These are phyloP conservation scores for Ochlodes sylvanus DNA, from an alignment of 2,888 invertebrate genomes.

Conservation along the genomic window DNA sequence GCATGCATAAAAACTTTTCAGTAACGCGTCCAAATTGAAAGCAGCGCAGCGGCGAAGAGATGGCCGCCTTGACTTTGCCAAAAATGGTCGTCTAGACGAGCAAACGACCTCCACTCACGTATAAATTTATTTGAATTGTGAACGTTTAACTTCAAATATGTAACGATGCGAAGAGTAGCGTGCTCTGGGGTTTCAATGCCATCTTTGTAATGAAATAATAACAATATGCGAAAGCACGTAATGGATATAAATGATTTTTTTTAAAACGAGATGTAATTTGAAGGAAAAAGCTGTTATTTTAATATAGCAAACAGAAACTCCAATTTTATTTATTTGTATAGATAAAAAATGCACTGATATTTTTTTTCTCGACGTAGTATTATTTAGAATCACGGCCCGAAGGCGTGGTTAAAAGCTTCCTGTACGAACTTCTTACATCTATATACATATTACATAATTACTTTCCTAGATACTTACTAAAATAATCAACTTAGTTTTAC, in stretches of 20 bases:
- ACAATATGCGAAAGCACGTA: neutral
- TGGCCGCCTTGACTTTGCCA: constrained; percentile 69
- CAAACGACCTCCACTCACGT: constrained; percentile 57
- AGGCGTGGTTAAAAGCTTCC: too few relatives aligned
- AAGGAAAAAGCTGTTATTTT: too few relatives aligned
- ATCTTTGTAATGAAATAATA: neutral
- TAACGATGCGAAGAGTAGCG: constrained; percentile 9
- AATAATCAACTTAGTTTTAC: too few relatives aligned
- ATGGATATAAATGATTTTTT: neutral
- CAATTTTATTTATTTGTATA: too few relatives aligned
- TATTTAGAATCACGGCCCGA: too few relatives aligned
- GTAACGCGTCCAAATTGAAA: constrained; percentile 27
- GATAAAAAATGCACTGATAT: too few relatives aligned
- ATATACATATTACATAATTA: too few relatives aligned
- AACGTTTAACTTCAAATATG: constrained; percentile 33
- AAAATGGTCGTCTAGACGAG: constrained; percentile 70
- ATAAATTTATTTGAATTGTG: constrained; percentile 63
- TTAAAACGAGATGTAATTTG: too few relatives aligned
- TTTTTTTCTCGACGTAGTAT: too few relatives aligned
- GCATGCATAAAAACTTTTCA: constrained; percentile 12
- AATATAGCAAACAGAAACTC: too few relatives aligned
- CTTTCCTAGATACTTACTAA: too few relatives aligned
- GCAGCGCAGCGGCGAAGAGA: constrained; percentile 28
- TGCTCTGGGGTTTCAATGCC: neutral
- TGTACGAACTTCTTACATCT: too few relatives aligned